phyloP scores from a whole-genome alignment of 1,140 invertebrate species.

The Aricia agestis region DNA sequence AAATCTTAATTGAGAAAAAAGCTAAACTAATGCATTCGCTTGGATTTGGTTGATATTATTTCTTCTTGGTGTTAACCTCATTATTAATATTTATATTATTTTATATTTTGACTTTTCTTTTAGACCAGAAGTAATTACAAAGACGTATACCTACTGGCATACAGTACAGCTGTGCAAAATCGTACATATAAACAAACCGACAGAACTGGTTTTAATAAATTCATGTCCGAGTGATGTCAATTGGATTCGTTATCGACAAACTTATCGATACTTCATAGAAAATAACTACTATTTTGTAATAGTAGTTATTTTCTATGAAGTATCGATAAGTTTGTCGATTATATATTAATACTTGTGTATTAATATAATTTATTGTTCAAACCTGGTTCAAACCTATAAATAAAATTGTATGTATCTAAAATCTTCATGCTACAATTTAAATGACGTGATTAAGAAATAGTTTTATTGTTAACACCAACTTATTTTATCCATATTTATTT shows the following conservation, averaged over 20 bases:
- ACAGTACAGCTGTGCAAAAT: slow-evolving; percentile 15
- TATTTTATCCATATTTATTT: not conserved
- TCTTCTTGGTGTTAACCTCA: too few relatives aligned
- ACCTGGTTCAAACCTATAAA: too few relatives aligned
- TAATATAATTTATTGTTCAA: not conserved
- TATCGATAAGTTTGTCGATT: not conserved
- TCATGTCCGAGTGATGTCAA: slow-evolving; percentile 5
- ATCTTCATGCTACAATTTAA: not conserved
- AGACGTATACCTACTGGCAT: slow-evolving; percentile 1
- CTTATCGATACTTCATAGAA: not conserved
- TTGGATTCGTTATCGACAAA: not conserved
- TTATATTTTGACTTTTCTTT: too few relatives aligned
- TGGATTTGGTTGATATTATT: too few relatives aligned
- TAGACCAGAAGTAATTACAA: not conserved
- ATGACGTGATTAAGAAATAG: too few relatives aligned
- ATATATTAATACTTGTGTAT: too few relatives aligned
- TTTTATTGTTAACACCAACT: not conserved
- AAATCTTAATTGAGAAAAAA: too few relatives aligned
- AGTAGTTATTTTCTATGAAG: not conserved
- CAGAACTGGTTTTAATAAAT: slow-evolving; percentile 11
- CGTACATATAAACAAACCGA: slow-evolving; percentile 13
- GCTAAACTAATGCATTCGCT: too few relatives aligned
- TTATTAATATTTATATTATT: too few relatives aligned
- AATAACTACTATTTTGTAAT: not conserved
- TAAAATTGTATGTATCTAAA: not conserved